A percentile compares a stretch with the other conserved stretches of the same genome.
Evolutionary conservation across 2,888 invertebrate genomes (phyloP).

Genomic region (Mythimna vitellina): DNA sequence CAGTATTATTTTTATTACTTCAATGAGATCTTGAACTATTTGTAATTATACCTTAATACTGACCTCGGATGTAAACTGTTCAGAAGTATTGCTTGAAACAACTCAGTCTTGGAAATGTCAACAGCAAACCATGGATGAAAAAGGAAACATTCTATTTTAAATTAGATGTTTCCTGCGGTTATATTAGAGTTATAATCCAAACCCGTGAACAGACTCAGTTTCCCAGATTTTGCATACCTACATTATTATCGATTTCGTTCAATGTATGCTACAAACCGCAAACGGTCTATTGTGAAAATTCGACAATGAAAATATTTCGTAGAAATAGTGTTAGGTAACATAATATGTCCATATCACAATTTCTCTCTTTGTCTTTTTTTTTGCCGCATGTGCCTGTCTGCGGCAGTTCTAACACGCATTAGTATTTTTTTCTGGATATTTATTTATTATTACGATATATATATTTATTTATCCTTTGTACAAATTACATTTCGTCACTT

Average conservation of each 20-base stretch:
- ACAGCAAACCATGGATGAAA: background rate
- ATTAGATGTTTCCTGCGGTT: background rate
- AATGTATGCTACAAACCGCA: background rate
- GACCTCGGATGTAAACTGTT: slow-evolving; percentile 19
- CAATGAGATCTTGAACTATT: background rate
- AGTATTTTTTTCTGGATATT: background rate
- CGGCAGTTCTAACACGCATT: background rate
- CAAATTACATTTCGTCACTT: no score
- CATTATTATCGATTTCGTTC: no score
- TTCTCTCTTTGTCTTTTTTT: background rate
- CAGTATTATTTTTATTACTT: no score
- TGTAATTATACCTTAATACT: slow-evolving; percentile 14
- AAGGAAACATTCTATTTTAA: background rate
- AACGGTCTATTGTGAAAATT: background rate
- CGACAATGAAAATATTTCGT: background rate
- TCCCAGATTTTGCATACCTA: background rate
- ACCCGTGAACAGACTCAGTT: background rate
- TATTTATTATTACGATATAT: no score
- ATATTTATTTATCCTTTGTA: background rate
- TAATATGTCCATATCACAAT: no score
- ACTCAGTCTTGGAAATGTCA: slow-evolving; percentile 19
- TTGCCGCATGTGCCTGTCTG: background rate
- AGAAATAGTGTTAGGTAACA: no score
- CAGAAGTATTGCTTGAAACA: slow-evolving; percentile 32
- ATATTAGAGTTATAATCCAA: background rate